phyloP scores from a whole-genome alignment of 2,888 invertebrate species.

The Ectemnius lituratus region DNA sequence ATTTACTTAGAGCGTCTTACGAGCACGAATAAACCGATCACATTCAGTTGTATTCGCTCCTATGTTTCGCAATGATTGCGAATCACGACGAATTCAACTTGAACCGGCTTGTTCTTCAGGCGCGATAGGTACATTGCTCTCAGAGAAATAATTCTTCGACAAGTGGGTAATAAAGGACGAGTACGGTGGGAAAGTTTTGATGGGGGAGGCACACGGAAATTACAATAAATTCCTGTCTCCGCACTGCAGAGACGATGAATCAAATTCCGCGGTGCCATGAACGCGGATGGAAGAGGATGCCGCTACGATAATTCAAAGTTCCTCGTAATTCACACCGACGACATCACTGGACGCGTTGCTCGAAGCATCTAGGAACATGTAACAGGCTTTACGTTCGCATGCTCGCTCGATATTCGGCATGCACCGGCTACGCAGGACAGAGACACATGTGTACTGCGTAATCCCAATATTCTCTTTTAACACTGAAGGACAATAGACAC shows the following conservation, averaged over 20 bases:
- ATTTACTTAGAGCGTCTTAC: not conserved
- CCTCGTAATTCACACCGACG: slow-evolving; percentile 4
- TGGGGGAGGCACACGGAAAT: not conserved
- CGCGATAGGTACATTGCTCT: too few relatives aligned
- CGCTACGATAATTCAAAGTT: not conserved
- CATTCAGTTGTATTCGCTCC: not conserved
- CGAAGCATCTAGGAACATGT: not conserved
- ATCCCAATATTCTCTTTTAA: not conserved
- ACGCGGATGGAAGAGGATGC: not conserved
- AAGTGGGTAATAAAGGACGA: not conserved
- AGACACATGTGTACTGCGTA: not conserved
- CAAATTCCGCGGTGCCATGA: not conserved
- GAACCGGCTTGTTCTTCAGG: too few relatives aligned
- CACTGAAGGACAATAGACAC: not conserved
- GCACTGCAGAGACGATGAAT: slow-evolving; percentile 4
- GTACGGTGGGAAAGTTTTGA: slow-evolving; percentile 1
- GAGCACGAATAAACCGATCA: not conserved
- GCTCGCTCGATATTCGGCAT: slow-evolving; percentile 2
- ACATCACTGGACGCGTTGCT: not conserved
- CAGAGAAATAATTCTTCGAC: too few relatives aligned
- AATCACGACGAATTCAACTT: too few relatives aligned
- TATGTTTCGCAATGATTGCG: not conserved
- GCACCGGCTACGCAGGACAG: not conserved
- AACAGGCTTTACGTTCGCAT: not conserved
- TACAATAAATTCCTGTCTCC: not conserved